phyloP scores from a whole-genome alignment of 2,888 invertebrate species.

The Deladenus siricidicola region DNA sequence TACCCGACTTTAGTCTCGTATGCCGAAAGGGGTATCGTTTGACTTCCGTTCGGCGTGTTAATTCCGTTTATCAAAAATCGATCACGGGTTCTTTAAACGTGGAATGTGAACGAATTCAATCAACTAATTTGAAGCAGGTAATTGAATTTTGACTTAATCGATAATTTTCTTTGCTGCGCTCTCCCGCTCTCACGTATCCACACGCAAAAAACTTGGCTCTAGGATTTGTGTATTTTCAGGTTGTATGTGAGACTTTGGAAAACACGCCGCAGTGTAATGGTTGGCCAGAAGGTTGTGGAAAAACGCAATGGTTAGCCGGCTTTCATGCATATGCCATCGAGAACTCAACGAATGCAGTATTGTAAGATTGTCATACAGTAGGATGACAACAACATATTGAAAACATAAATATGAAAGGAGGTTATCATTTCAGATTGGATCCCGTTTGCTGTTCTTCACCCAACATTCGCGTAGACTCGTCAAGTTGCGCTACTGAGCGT shows the following conservation, averaged over 20 bases:
- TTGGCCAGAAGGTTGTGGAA: slow-evolving; percentile 38
- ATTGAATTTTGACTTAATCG: too few relatives aligned
- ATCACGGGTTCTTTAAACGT: slow-evolving; percentile 11
- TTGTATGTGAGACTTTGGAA: slow-evolving; percentile 24
- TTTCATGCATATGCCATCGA: slow-evolving; percentile 47
- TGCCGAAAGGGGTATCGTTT: slow-evolving; percentile 19
- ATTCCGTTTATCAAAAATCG: slow-evolving; percentile 12
- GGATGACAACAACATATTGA: background rate
- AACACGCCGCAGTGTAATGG: slow-evolving; percentile 37
- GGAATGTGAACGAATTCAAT: slow-evolving; percentile 15
- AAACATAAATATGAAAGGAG: background rate
- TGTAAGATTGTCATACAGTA: slow-evolving; percentile 36
- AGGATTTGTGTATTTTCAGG: slow-evolving; percentile 13
- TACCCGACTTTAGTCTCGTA: slow-evolving; percentile 12
- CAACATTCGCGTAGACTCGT: slow-evolving; percentile 37
- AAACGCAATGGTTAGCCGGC: slow-evolving; percentile 48
- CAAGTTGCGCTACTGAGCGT: slow-evolving; percentile 45
- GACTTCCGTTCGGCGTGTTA: slow-evolving; percentile 14
- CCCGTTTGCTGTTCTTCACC: slow-evolving; percentile 49
- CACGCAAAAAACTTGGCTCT: background rate
- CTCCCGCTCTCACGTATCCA: too few relatives aligned
- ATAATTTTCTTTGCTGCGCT: too few relatives aligned
- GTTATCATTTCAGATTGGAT: slow-evolving; percentile 35
- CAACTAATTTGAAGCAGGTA: background rate
- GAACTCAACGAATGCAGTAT: slow-evolving; percentile 43